Evolutionary conservation across 37 sponge, comb jelly and placozoan genomes (phyloP).

Genomic region (Oopsacas minuta): DNA sequence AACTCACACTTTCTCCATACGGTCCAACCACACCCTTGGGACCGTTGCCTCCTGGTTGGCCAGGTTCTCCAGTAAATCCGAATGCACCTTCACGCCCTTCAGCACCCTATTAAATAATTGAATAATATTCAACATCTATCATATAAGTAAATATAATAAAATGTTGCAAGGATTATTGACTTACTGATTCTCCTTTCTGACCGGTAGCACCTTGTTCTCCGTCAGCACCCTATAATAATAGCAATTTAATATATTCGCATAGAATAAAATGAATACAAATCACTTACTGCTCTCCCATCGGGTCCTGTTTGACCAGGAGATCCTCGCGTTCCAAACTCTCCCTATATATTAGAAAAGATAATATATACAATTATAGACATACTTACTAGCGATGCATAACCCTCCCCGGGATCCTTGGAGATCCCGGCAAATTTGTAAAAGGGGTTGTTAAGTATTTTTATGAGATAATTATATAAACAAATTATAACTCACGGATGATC

Average conservation of each 20-base stretch:
- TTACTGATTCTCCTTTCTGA: slow-evolving; percentile 8
- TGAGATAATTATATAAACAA: neutral
- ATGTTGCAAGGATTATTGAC: neutral
- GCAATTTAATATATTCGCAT: too few relatives aligned
- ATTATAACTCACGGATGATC: neutral
- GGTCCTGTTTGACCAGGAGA: neutral
- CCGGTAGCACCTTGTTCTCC: neutral
- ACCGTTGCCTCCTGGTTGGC: neutral
- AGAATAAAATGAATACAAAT: neutral
- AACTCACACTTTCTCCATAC: slow-evolving; percentile 9
- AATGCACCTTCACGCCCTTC: neutral
- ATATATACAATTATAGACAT: too few relatives aligned
- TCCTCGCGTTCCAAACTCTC: neutral
- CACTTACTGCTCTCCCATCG: neutral
- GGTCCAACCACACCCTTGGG: neutral
- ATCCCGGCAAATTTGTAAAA: too few relatives aligned
- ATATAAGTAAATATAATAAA: neutral
- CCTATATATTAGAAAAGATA: neutral
- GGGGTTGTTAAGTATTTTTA: too few relatives aligned
- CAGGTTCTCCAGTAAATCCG: neutral
- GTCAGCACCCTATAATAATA: neutral
- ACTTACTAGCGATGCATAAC: too few relatives aligned
- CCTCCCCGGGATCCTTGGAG: too few relatives aligned
- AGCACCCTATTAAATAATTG: neutral
- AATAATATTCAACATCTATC: neutral